These are phyloP conservation scores for Leptarthrus brevirostris DNA, from an alignment of 2,888 invertebrate species.

Conservation along the genomic window DNA sequence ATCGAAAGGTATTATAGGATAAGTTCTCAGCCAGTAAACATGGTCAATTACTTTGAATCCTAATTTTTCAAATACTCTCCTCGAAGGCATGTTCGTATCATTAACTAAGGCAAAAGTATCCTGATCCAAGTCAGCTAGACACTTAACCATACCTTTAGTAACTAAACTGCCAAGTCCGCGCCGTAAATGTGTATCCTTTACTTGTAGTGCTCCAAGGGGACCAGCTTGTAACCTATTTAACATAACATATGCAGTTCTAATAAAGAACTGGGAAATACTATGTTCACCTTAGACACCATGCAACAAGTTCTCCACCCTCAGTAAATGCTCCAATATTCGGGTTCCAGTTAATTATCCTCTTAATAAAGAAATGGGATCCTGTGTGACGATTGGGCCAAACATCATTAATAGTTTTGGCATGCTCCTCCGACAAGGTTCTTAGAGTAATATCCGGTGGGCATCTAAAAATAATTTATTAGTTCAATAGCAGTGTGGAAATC, in stretches of 20 bases:
- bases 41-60: constrained; percentile 59
- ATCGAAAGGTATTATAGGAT: constrained; percentile 23
- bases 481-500: not conserved
- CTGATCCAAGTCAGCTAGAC: constrained; percentile 57
- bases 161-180: constrained; percentile 59
- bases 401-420: constrained; percentile 59
- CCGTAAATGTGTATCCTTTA: constrained; percentile 58
- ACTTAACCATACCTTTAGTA: constrained; percentile 57
- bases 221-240: constrained; percentile 59
- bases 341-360: constrained; percentile 61
- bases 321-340: constrained; percentile 61
- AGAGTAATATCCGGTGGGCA: constrained; percentile 57
- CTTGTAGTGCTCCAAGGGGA: constrained; percentile 60
- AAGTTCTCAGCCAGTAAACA: constrained; percentile 55
- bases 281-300: constrained; percentile 64
- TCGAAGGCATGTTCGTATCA: constrained; percentile 57
- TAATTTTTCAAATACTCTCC: constrained; percentile 58
- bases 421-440: constrained; percentile 53
- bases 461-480: constrained; percentile 56
- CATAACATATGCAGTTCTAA: not conserved
- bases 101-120: constrained; percentile 60
- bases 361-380: constrained; percentile 61
- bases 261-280: not conserved
- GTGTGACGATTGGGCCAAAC: constrained; percentile 62
- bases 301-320: constrained; percentile 59